Conservation (phyloP, 1,140 invertebrate species). For the Cheumatopsyche charites region DNA sequence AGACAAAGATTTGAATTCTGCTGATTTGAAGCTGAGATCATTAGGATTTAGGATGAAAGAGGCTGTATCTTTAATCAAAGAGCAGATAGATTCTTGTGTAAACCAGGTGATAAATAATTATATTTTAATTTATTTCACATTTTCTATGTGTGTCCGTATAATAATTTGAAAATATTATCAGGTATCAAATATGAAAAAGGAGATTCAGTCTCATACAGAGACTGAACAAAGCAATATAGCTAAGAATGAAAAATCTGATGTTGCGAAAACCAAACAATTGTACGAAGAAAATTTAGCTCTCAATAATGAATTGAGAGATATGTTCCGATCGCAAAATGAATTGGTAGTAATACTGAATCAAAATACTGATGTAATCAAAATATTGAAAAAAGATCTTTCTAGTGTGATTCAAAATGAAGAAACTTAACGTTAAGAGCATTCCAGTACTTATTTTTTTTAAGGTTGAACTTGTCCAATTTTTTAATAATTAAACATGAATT, state of each 20-base stretch:
- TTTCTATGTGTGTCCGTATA: no score
- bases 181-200: conserved; percentile 43
- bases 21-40: conserved; percentile 56
- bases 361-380: conserved; percentile 39
- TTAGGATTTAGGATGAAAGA: conserved; percentile 57
- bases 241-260: conserved; percentile 35
- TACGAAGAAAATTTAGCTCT: conserved; percentile 37
- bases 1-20: conserved; percentile 69
- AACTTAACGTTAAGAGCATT: no score
- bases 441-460: no score
- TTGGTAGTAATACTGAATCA: conserved; percentile 30
- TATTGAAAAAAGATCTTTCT: background rate
- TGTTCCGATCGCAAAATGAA: conserved; percentile 41
- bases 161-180: no score
- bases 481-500: no score
- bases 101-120: conserved; percentile 40
- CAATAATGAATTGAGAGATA: conserved; percentile 35
- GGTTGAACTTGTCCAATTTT: no score
- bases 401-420: background rate
- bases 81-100: conserved; percentile 39
- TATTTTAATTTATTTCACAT: conserved; percentile 9
- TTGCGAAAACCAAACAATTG: conserved; percentile 21
- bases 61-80: conserved; percentile 46
- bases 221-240: conserved; percentile 34
- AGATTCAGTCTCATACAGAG: conserved; percentile 25